A percentile compares a stretch with the other conserved stretches of the same genome.
Conservation (phyloP, 2,113 vertebrate species). For the Casuarius casuarius region DNA sequence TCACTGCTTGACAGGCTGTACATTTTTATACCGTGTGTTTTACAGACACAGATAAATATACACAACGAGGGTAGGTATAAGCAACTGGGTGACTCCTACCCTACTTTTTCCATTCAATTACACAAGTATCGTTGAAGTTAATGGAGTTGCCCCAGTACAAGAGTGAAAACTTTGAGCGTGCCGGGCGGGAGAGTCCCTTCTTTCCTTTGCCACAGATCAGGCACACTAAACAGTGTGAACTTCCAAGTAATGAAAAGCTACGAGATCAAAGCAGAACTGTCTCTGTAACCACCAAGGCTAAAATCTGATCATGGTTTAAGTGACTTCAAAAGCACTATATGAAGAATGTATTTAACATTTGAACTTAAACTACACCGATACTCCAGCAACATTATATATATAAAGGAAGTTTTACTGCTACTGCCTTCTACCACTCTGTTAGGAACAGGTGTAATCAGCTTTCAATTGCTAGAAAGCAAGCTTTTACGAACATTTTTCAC, state of each 20-base stretch:
- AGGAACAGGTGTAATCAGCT: neutral
- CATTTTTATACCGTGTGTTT: neutral
- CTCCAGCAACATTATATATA: neutral
- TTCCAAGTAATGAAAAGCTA: conserved; percentile 17
- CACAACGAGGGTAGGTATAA: neutral
- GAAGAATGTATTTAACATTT: conserved; percentile 17
- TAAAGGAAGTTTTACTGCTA: neutral
- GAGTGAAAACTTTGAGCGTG: neutral
- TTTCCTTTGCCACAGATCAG: rapidly evolving
- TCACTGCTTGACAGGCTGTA: conserved; percentile 19
- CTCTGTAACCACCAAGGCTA: neutral
- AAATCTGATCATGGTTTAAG: neutral
- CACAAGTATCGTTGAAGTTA: neutral
- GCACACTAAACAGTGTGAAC: conserved; percentile 21
- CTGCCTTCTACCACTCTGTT: neutral
- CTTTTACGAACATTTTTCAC: neutral
- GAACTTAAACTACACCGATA: neutral
- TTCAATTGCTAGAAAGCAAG: neutral
- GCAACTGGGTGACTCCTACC: neutral
- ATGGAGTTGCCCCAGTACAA: neutral
- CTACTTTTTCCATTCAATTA: neutral
- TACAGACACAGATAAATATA: conserved; percentile 25
- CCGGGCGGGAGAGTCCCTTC: neutral
- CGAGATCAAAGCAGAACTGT: conserved; percentile 37
- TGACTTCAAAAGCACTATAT: conserved; percentile 36